Percentiles rank a stretch among this genome's conserved stretches.
Conservation (phyloP, 1,140 invertebrate species). For the Rhynchophorus ferrugineus region DNA sequence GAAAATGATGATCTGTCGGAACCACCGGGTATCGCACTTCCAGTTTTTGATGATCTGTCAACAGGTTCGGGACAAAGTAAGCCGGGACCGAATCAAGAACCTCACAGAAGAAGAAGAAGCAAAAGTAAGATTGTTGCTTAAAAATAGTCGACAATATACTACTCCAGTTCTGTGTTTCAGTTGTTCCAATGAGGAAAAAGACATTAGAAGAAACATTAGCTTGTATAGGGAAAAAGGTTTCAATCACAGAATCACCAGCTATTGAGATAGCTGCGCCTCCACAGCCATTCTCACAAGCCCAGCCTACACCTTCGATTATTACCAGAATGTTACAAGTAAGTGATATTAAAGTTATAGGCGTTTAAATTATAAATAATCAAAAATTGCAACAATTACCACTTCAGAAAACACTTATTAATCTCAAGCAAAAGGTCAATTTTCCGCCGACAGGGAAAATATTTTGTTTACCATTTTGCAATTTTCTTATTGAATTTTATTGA, state of each 20-base stretch:
- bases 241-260: conserved; percentile 2
- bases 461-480: too few species aligned
- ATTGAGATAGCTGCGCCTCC: conserved; percentile 41
- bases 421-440: too few species aligned
- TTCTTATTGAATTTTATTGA: too few species aligned
- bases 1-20: conserved; percentile 33
- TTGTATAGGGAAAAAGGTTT: conserved; percentile 21
- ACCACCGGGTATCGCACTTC: conserved; percentile 31
- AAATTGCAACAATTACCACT: too few species aligned
- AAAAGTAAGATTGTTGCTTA: too few species aligned
- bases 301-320: conserved; percentile 49
- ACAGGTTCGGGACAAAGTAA: conserved; percentile 1
- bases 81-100: neutral
- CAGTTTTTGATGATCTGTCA: conserved; percentile 30
- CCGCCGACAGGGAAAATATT: too few species aligned
- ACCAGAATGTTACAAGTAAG: conserved; percentile 51
- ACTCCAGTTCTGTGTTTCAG: too few species aligned
- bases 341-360: too few species aligned
- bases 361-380: too few species aligned
- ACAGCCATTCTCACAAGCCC: conserved; percentile 41
- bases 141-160: too few species aligned
- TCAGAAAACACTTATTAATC: too few species aligned
- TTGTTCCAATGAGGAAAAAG: conserved; percentile 22
- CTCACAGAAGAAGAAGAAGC: conserved; percentile 19
- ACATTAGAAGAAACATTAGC: conserved; percentile 20